Base-by-base conservation (phyloP, 2,888 invertebrate species). In the Troglohyphantes excavatus region DNA sequence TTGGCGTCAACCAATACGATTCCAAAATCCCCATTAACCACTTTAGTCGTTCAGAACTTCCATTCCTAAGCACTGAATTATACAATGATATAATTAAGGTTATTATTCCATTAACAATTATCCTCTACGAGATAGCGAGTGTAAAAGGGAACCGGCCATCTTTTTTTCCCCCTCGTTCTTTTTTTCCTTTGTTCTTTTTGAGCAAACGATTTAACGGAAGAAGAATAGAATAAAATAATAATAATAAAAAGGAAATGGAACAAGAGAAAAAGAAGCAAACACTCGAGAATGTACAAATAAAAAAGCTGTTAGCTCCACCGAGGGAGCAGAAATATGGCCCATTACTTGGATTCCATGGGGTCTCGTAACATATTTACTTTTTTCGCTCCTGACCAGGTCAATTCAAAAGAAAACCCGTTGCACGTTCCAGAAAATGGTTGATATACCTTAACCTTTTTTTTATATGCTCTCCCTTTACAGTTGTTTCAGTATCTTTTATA, bases 271-370 rank as follows among this genome's bases (percentile, higher is more conserved):
- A 39, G 59, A 70, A 86, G 70, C 61, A 39, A 86, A 59, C 68
- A 70, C 43, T 39, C 68, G 29, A 61, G 26, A 70, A 85, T 26
- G 61, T 76, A 75, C 84, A 85, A 73, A 76, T 76, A 76, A 85
- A 85, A 84, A 67, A 76, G 68, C 75, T 75, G 85, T 85, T 85
- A 85, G 65, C 67, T 59, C 33, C 61, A 23, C 75, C 26, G 46
- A 53, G 84, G 84, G 76, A 85, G 68, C 53, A 53, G 29, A 86
- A 78, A 78, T 78, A 86, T 86, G n/a, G 76, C 78, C 86, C 86
- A 86, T 86, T 86, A 86, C 61, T 11, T 19, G 46, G 29, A 78
- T 78, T 86, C 86, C 68, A 61, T 19, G 33, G 78, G 73, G 86
- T 23, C 61, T 68, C 39, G 78, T 86, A 86, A 78, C 61, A 68